Evolutionary conservation across 1,140 invertebrate genomes (phyloP).

Genomic region (Battus philenor): DNA sequence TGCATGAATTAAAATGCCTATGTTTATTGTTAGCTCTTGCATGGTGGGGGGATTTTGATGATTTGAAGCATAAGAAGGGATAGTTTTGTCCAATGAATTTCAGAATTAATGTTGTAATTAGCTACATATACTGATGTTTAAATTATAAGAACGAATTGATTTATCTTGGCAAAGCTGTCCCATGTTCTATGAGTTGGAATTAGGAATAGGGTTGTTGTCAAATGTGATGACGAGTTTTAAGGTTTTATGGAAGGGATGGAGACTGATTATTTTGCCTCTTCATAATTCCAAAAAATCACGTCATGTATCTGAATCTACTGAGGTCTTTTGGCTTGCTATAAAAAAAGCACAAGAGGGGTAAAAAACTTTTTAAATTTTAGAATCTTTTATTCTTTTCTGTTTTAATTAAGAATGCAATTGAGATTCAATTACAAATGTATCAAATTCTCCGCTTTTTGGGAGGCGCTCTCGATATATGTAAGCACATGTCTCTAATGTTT

Average conservation of each 20-base stretch:
- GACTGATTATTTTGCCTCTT: no score
- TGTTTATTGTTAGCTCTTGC: conserved; percentile 16
- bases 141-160: no score
- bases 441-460: conserved; percentile 59
- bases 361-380: conserved; percentile 30
- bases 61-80: no score
- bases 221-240: no score
- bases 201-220: no score
- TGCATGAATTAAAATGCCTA: conserved; percentile 36
- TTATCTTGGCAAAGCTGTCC: no score
- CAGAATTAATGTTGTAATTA: conserved; percentile 1
- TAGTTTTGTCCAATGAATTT: no score
- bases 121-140: no score
- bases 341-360: conserved; percentile 51
- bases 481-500: conserved; percentile 48
- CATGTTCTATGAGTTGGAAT: no score
- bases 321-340: conserved; percentile 32
- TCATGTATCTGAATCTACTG: not conserved
- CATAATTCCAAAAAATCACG: no score
- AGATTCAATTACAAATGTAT: conserved; percentile 48
- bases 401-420: conserved; percentile 26
- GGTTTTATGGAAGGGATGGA: no score
- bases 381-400: conserved; percentile 19
- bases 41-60: not conserved
- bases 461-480: conserved; percentile 57